Percentiles rank a stretch among this genome's conserved stretches.
These are phyloP conservation scores for Pipra filicauda DNA, from an alignment of 2,113 vertebrate species.

Conservation along the genomic window DNA sequence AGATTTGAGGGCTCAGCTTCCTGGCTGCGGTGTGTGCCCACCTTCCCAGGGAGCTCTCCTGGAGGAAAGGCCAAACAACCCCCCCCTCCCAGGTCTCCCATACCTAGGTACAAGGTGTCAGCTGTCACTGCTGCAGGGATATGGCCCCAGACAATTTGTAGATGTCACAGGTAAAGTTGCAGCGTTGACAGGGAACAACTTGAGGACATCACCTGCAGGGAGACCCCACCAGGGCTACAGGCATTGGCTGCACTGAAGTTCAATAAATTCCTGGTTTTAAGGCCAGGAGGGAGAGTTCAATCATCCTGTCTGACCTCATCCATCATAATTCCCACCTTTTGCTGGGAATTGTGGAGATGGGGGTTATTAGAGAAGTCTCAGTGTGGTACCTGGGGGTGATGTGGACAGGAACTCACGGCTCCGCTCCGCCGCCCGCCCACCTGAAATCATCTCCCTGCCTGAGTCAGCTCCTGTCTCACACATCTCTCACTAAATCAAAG, in stretches of 20 bases:
- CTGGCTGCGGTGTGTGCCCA: accelerated
- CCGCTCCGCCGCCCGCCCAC: accelerated
- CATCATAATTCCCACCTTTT: background rate
- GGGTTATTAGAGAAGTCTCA: background rate
- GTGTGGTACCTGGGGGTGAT: background rate
- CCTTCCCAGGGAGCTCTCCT: background rate
- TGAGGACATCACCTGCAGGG: background rate
- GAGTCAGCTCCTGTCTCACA: background rate
- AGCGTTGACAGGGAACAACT: background rate
- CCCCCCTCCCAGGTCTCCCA: background rate
- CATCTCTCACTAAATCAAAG: background rate
- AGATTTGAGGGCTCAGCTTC: background rate
- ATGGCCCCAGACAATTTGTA: background rate
- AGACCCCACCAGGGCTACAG: background rate
- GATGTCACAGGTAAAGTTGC: background rate
- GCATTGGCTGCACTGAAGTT: background rate
- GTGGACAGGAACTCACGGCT: background rate
- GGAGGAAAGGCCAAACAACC: background rate
- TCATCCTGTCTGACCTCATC: background rate
- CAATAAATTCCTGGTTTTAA: constrained; percentile 18
- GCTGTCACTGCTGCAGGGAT: background rate
- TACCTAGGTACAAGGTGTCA: background rate
- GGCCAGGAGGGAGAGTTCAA: background rate
- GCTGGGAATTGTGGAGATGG: background rate
- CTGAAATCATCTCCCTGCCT: background rate